Conservation (phyloP, 2,888 invertebrate species). For the Bhutanitis thaidina region DNA sequence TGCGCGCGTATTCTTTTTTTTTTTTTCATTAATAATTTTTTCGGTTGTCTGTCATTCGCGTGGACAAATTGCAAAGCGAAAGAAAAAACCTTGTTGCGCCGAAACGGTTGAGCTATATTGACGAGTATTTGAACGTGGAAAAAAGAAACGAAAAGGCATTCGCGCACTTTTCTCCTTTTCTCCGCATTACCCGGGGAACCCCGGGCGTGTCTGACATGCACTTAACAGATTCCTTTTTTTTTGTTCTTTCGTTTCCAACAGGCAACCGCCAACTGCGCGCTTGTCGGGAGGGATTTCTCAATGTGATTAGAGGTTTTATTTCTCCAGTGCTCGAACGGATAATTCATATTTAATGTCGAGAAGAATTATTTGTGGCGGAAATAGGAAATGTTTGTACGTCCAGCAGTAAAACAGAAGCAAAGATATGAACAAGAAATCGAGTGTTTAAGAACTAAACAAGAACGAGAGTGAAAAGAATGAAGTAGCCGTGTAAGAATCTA, state of each 20-base stretch:
- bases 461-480: too few species aligned
- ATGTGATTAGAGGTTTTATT: constrained; percentile 5
- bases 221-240: constrained; percentile 10
- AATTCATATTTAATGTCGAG: background rate
- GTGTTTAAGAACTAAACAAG: too few species aligned
- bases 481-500: too few species aligned
- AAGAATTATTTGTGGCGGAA: too few species aligned
- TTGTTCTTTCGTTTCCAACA: constrained; percentile 2
- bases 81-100: background rate
- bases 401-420: too few species aligned
- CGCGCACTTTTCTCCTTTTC: constrained; percentile 9
- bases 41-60: background rate
- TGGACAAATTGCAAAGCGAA: background rate
- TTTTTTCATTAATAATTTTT: too few species aligned
- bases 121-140: constrained; percentile 4
- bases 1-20: too few species aligned
- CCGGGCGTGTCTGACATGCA: constrained; percentile 15
- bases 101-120: constrained; percentile 5
- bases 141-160: background rate
- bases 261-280: background rate
- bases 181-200: constrained; percentile 10
- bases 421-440: too few species aligned
- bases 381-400: too few species aligned
- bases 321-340: background rate
- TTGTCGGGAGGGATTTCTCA: background rate